Evolutionary conservation across 2,113 vertebrate species (phyloP), one percentile per base, ranked within the genome.

Genomic region (Elgaria multicarinata): DNA sequence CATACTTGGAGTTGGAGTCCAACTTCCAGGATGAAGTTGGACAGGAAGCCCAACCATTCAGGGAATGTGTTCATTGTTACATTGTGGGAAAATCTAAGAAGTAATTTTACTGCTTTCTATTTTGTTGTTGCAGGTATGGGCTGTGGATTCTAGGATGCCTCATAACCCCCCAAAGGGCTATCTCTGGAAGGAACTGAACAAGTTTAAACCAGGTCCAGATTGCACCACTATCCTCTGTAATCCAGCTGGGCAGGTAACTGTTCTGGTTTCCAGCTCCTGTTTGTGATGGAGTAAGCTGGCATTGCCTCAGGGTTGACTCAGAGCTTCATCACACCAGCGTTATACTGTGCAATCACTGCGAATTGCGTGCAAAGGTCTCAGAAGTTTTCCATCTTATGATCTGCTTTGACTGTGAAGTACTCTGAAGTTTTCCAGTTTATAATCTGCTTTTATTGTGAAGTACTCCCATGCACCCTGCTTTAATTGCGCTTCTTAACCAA

Each of bases 101-200:
- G 20, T 58, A 28, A 88, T 85, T 89, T 69, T 39, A 90, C 31
- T 31, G 10, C 33, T 75, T 24, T 76, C 87, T 42, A 6, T 80
- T 78, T 83, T 50, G 83, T 80, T 88, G 55, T 92, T 78, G 4
- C 82, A 97, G 95, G 85, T 97, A 8, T 97, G 97, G 97, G 87
- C 96, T 88, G 93, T 93, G 89, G 76, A 39, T 14, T 91, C 95
- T 22, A 39, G 88, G 53, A 82, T 44, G 24, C 89, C 95, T 85
- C 94, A 94, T 46, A 88, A 90, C 24, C 90, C 89, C 76, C 96
- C 95, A 16, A 91, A 89, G 2, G 87, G 95, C 92, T 97, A 97
- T 81, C 91, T 97, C 24, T 96, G 96, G 97, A 95, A 97, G 77
- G 93, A 96, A 33, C 85, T 96, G 78, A n/a, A 89, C 64, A 94